phyloP scores from a whole-genome alignment of 2,797 vertebrate genomes.

The Anomalospiza imberbis region DNA sequence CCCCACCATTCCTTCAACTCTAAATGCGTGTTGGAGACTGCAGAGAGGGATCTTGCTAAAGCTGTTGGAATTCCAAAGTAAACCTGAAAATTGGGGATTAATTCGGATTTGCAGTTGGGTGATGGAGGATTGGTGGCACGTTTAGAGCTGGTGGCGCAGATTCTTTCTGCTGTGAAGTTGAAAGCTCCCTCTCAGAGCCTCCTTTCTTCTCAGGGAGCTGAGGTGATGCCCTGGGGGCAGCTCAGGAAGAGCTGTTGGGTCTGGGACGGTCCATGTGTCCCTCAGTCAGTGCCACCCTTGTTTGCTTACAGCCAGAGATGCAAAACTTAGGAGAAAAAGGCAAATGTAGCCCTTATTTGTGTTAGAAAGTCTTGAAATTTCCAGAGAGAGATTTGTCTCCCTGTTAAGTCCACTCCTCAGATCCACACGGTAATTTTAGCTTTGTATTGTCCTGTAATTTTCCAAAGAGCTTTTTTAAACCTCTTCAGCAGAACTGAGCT shows the following conservation, averaged over 20 bases:
- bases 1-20: background rate
- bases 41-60: background rate
- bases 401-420: background rate
- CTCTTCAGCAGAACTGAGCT: conserved; percentile 43
- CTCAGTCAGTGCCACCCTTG: fast-evolving
- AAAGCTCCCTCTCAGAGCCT: background rate
- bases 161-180: background rate
- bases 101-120: background rate
- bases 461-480: background rate
- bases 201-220: background rate
- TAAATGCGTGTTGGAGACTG: fast-evolving
- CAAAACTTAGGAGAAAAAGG: background rate
- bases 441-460: background rate
- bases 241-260: background rate
- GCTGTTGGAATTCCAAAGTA: background rate
- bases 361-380: background rate
- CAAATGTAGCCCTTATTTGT: background rate
- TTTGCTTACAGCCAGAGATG: background rate
- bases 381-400: background rate
- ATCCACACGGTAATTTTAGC: background rate
- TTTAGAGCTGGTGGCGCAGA: background rate
- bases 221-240: background rate
- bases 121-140: background rate
- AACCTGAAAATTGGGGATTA: background rate
- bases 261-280: background rate